Percentiles rank a stretch among this genome's conserved stretches.
Conservation (phyloP, 2,797 vertebrate genomes). For the Zalophus californianus region DNA sequence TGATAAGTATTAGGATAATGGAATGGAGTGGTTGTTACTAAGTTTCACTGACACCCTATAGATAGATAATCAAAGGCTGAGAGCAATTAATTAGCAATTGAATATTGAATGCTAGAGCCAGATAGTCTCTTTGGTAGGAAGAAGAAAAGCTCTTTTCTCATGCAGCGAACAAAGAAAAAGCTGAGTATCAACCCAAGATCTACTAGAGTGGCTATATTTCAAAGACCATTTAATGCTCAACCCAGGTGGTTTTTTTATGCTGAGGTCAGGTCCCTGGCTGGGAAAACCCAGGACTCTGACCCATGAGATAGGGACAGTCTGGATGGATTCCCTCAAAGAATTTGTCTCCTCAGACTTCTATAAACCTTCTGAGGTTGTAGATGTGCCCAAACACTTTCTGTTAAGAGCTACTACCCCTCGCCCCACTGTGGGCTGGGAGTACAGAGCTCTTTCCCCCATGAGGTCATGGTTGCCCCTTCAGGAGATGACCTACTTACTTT, state of each 20-base stretch:
- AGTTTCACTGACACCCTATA: not conserved
- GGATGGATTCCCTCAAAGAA: not conserved
- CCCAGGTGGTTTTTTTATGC: not conserved
- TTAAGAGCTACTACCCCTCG: not conserved
- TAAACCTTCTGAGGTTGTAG: not conserved
- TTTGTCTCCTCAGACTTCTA: not conserved
- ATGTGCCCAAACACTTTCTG: not conserved
- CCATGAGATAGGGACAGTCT: not conserved
- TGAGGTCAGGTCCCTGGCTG: not conserved
- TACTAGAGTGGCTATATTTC: not conserved
- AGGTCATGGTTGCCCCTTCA: not conserved
- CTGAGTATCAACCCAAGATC: not conserved
- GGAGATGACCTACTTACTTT: not conserved
- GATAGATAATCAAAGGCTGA: constrained; percentile 9
- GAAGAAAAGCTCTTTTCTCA: constrained; percentile 23
- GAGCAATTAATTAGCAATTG: constrained; percentile 34
- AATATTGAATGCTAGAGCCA: constrained; percentile 38
- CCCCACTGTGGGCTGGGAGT: not conserved
- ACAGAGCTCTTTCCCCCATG: not conserved
- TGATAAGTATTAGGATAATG: not conserved
- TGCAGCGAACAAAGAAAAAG: constrained; percentile 6
- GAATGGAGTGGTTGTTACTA: not conserved
- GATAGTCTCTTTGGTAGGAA: not conserved
- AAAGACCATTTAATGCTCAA: not conserved
- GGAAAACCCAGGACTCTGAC: not conserved